Evolutionary conservation across 2,797 vertebrate genomes (phyloP).

Genomic region (Anguilla megastoma): DNA sequence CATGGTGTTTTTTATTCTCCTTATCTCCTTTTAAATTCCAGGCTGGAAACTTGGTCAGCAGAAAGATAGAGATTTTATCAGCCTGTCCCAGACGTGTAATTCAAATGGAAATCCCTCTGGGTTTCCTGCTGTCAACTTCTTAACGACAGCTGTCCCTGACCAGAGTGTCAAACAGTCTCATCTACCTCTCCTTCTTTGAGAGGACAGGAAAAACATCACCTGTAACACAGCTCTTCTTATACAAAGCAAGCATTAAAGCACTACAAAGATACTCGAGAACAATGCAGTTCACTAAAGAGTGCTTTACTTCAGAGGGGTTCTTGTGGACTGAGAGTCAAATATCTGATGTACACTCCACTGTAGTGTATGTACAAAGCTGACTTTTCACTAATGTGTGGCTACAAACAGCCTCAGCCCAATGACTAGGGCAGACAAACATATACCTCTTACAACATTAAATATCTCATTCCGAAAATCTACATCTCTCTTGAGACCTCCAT

Average conservation of each 20-base stretch:
- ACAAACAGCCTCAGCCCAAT: neutral
- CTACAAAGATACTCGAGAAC: neutral
- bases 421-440: neutral
- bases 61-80: neutral
- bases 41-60: neutral
- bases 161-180: neutral
- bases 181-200: neutral
- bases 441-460: too few species aligned
- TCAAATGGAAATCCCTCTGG: neutral
- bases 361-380: neutral
- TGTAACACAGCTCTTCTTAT: neutral
- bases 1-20: neutral
- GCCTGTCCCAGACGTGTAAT: neutral
- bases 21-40: neutral
- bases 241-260: neutral
- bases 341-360: neutral
- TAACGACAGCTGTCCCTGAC: neutral
- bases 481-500: too few species aligned
- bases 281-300: neutral
- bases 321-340: neutral
- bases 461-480: too few species aligned
- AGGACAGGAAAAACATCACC: neutral
- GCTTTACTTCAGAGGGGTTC: neutral
- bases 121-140: neutral
- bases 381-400: neutral